Base-by-base conservation (phyloP, 2,797 vertebrate species). In the Lithobates sylvaticus region DNA sequence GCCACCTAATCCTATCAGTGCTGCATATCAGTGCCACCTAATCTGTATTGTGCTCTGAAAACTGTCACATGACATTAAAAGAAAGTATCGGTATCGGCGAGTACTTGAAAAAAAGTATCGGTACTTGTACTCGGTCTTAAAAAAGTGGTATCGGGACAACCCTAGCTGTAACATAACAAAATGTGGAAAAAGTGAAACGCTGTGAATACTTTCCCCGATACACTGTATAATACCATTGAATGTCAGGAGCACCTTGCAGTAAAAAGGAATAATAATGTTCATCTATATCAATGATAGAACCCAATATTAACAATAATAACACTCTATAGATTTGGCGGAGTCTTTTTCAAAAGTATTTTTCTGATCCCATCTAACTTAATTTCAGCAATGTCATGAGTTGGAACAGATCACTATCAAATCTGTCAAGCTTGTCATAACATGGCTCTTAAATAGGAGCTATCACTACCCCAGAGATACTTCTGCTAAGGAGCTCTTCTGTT, bases 341-440 rank as follows among this genome's bases (percentile, higher is more conserved):
- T 89, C 93, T 93, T 91, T 93, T 91, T 82, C 65, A 67, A 90
- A 91, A 91, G 91, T 88, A 89, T 87, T 88, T 80, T 76, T 58
- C 90, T 93, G 91, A 94, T 92, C 88, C 90, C 82, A 88, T 90
- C 91, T 94, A 93, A 93, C 94, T 91, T 92, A 93, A 94, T 94
- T 92, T 93, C 92, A 91, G 93, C 90, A 74, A 93, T 94, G 93
- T 94, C 94, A 94, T 92, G 93, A 94, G 91, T 95, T 93, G 92
- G 93, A 94, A 93, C 90, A 93, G 91, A 94, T 94, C 84, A 70
- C 87, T 91, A 91, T 93, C 92, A 93, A 90, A 88, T 91, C 89
- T 94, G 92, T 93, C 93, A 93, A 92, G 93, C 93, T 94, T 94
- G 92, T 94, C 94, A 94, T 93, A 94, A 94, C 92, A 93, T 82